Evolutionary conservation across 1,140 invertebrate genomes (phyloP).

Genomic region (Lethrus apterus): DNA sequence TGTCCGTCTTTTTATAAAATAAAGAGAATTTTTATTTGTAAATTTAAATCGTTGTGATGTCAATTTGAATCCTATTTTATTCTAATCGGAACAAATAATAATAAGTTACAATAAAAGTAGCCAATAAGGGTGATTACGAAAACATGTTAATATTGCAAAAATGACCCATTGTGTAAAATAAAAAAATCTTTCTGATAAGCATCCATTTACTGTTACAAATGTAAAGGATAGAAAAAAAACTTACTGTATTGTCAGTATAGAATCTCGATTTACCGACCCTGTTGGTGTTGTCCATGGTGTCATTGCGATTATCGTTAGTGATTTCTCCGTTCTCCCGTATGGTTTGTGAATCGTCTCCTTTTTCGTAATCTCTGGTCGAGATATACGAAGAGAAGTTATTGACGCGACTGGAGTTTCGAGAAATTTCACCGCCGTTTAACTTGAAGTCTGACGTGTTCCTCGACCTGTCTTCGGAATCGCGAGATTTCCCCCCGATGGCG

Average conservation of each 20-base stretch:
- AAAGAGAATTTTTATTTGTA: too few species aligned
- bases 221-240: constrained; percentile 1
- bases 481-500: neutral
- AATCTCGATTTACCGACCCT: constrained; percentile 5
- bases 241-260: constrained; percentile 5
- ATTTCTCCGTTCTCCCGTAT: neutral
- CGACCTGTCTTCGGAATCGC: neutral
- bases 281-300: constrained; percentile 14
- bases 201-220: neutral
- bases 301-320: constrained; percentile 6
- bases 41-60: too few species aligned
- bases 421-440: neutral
- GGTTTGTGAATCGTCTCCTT: constrained; percentile 13
- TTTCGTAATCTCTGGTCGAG: constrained; percentile 38
- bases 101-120: too few species aligned
- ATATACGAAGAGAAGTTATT: constrained; percentile 52
- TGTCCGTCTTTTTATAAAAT: too few species aligned
- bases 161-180: too few species aligned
- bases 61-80: too few species aligned
- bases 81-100: too few species aligned
- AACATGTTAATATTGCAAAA: too few species aligned
- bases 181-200: too few species aligned
- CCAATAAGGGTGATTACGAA: too few species aligned
- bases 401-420: constrained; percentile 16
- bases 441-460: neutral